Evolutionary conservation across 2,797 vertebrate species (phyloP).

Genomic region (Poecile montanus): DNA sequence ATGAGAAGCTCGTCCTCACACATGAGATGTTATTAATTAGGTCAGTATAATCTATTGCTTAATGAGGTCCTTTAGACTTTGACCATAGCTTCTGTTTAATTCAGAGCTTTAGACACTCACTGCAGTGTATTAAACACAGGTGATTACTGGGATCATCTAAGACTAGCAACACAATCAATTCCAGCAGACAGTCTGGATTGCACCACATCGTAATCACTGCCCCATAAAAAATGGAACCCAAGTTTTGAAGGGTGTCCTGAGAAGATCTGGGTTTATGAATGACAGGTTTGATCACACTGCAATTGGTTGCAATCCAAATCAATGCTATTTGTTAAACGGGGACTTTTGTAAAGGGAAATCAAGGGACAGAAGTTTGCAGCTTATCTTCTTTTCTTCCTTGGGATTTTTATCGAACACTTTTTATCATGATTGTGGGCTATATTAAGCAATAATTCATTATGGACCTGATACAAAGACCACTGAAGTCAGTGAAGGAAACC

Average conservation of each 20-base stretch:
- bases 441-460: not conserved
- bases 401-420: not conserved
- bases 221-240: not conserved
- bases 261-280: not conserved
- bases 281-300: not conserved
- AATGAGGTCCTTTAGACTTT: not conserved
- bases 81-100: not conserved
- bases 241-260: not conserved
- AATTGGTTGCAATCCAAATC: not conserved
- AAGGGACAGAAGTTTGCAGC: not conserved
- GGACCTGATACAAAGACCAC: not conserved
- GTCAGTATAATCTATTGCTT: not conserved
- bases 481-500: not conserved
- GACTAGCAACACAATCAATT: rapidly evolving
- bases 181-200: not conserved
- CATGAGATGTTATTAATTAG: not conserved
- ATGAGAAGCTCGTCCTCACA: not conserved
- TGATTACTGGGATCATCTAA: not conserved
- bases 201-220: not conserved
- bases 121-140: not conserved
- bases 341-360: not conserved
- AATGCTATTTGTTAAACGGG: not conserved
- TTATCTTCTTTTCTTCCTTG: not conserved
- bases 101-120: not conserved
- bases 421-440: not conserved